These are phyloP conservation scores for Murina feae DNA, from an alignment of 2,113 vertebrate genomes.

Conservation along the genomic window DNA sequence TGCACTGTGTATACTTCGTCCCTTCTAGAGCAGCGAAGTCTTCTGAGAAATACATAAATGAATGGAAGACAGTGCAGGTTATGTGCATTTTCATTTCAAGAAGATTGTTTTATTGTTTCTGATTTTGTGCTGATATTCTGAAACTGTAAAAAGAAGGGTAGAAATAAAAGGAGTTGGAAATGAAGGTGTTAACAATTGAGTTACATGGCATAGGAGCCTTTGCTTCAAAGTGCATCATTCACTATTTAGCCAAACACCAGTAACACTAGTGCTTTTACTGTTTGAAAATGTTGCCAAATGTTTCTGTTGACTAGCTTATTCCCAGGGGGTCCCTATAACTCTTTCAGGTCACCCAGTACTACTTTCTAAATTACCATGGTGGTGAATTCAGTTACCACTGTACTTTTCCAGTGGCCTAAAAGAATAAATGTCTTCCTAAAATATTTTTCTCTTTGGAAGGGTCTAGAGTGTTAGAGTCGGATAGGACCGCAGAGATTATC, in stretches of 20 bases:
- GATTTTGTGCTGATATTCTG: constrained; percentile 4
- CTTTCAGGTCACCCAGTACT: constrained; percentile 6
- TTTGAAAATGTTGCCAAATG: constrained; percentile 26
- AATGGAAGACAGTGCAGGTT: not conserved
- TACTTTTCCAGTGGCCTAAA: constrained; percentile 24
- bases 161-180: constrained; percentile 41
- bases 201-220: not conserved
- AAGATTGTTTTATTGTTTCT: constrained; percentile 55
- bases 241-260: not conserved
- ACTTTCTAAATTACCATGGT: constrained; percentile 35
- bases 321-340: not conserved
- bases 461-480: not conserved
- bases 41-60: constrained; percentile 38
- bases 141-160: not conserved
- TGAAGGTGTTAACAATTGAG: not conserved
- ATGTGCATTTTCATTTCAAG: constrained; percentile 52
- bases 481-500: not conserved
- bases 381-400: constrained; percentile 18
- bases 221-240: constrained; percentile 4
- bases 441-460: constrained; percentile 12
- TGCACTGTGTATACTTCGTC: not conserved
- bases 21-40: not conserved
- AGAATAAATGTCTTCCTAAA: constrained; percentile 42
- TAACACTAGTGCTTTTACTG: constrained; percentile 7
- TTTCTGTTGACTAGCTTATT: constrained; percentile 38